Evolutionary conservation across 2,888 invertebrate genomes (phyloP), one percentile per base, ranked within the genome.

Genomic region (Apamea anceps): DNA sequence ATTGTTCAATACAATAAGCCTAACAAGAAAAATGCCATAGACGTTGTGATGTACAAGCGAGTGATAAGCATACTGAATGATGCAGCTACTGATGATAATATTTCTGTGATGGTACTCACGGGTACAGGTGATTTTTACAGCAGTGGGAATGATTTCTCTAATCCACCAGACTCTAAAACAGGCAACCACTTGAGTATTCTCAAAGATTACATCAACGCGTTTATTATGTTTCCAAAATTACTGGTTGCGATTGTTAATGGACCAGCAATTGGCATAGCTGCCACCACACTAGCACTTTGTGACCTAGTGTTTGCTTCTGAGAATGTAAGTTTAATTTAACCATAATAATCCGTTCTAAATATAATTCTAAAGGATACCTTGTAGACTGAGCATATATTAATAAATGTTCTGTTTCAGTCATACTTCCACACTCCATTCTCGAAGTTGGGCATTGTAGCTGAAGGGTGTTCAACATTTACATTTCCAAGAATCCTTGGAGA

Each of bases 221-320:
- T 99, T 88, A 98, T 99, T 85, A 98, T 98, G 87, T 99, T 99
- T 94, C 98, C 99, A 0, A 99, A 99, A 95, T 95, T 99, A 60
- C 93, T 99, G 67, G 97, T 99, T 85, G 98, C 98, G 25, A 96
- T 99, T 80, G 98, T 99, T 0, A 99, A 99, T 97, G 99, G 99
- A 2, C 99, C 99, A 66, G 99, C 99, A 25, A 98, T 99, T 88
- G 99, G 99, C 48, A 98, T 99, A 88, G 98, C 98, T 66, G 98
- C 98, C 6, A 99, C 99, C 0, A 98, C 98, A 18, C 96, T 99
- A 74, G 98, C 98, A 0, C 96, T 99, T 1, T 99, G 98, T 96
- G 99, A 99, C 97, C 97, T 98, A 79, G 98, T 99, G 13, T 99
- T 99, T 97, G 98, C 99, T 76, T 97, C 98, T n/a, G 98, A 99